Base-by-base conservation (phyloP, 1,140 invertebrate genomes). In the Zaprionus ornatus region DNA sequence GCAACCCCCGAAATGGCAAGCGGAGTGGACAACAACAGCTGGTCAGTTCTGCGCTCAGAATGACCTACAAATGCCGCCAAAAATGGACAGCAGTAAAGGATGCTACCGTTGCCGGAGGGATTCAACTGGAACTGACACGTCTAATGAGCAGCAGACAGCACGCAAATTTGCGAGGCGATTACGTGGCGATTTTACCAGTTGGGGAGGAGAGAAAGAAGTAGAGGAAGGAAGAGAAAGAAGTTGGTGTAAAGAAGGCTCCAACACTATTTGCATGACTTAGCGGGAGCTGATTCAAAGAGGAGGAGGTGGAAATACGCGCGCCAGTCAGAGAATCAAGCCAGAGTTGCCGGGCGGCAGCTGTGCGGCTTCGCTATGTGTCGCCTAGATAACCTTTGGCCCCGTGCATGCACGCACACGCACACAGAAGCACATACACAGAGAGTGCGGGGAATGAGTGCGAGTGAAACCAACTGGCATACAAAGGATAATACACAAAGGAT, bases 401-500 rank as follows among this genome's bases (percentile, higher is more conserved):
- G 63, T 76, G 65, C 79, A 54, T 62, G 71, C 79, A 72, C 76
- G 61, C 74, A 63, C 40, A 55, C 61, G 54, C 54, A 57, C 62
- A 74, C 32, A 23, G n/a, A n/a, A n/a, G n/a, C 52, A 65, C 23
- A 40, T 6, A 65, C 23, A 62, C 37, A 45, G 17, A 27, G 50
- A 23, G 67, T 27, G 63, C 48, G 60, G 25, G 40, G n/a, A 40
- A n/a, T 40, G 37, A 6, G 37, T 40, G 37, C 37, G 37, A 40
- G 71, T 21, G 64, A 61, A 35, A 64, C 74, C 70, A 74, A 79
- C 65, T 74, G 77, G 62, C 29, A 70, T 62, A 87, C 84, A 87
- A 87, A 88, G 80, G 84, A 87, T 88, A 88, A 80, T 88, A 84
- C 84, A 90, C 84, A 88, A 88, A 90, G 79, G 85, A 90, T 70